Evolutionary conservation across 2,888 invertebrate genomes (phyloP).

Genomic region (Tipula unca): DNA sequence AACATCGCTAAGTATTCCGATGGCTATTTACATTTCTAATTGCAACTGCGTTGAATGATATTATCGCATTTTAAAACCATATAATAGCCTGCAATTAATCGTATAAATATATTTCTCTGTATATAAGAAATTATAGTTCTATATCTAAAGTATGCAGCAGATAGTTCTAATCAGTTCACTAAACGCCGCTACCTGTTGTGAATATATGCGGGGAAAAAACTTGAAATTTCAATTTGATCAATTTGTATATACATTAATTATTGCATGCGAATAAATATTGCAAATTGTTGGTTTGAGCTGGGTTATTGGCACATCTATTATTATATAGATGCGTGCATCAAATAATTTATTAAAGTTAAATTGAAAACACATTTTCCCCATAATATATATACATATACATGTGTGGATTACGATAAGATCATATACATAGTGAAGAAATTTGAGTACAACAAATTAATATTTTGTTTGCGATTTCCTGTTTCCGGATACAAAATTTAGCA

Average conservation of each 20-base stretch:
- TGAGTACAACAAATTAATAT: neutral
- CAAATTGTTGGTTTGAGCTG: neutral
- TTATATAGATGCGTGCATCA: too few relatives aligned
- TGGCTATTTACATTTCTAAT: neutral
- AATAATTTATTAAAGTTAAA: too few relatives aligned
- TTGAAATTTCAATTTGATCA: neutral
- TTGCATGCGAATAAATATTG: neutral
- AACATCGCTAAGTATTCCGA: neutral
- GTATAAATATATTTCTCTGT: neutral
- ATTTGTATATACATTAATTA: neutral
- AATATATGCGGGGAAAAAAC: neutral
- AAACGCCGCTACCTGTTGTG: neutral
- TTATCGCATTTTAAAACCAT: neutral
- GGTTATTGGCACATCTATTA: neutral
- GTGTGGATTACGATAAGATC: too few relatives aligned
- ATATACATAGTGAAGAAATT: neutral
- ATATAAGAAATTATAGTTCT: neutral
- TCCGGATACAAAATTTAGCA: neutral
- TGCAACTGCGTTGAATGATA: neutral
- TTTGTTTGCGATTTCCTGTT: neutral
- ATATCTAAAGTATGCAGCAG: neutral
- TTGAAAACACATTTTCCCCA: too few relatives aligned
- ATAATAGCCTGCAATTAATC: neutral
- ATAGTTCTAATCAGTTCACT: neutral
- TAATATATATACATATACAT: neutral